Percentiles rank a stretch among this genome's conserved stretches.
These are phyloP conservation scores for Melanophora roralis DNA, from an alignment of 2,888 invertebrate genomes.

Conservation along the genomic window DNA sequence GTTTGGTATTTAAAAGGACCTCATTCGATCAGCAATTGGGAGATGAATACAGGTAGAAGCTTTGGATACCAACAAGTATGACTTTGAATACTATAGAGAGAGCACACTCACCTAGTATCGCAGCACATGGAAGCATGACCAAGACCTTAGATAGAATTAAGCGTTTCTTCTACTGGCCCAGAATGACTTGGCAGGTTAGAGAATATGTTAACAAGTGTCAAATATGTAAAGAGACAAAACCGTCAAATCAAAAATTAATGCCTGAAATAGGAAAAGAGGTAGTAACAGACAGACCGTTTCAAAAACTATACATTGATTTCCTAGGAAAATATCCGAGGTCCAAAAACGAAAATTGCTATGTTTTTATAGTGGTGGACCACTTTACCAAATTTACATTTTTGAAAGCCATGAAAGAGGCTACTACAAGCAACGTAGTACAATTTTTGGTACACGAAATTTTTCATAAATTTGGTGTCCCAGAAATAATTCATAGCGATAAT, in stretches of 20 bases:
- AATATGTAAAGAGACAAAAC: background rate
- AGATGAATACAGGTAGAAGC: background rate
- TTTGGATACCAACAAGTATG: background rate
- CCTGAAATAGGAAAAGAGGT: background rate
- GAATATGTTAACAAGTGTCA: background rate
- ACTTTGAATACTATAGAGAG: background rate
- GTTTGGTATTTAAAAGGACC: background rate
- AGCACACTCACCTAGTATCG: conserved; percentile 11
- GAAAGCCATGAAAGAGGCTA: background rate
- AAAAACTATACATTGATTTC: background rate
- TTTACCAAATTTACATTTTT: background rate
- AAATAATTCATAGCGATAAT: conserved; percentile 37
- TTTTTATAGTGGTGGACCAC: background rate
- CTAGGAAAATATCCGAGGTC: background rate
- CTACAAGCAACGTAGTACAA: background rate
- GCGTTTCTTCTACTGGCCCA: background rate
- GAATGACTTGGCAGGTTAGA: background rate
- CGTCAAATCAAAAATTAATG: background rate
- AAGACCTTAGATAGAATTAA: conserved; percentile 22
- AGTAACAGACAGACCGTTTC: background rate
- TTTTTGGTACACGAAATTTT: conserved; percentile 54
- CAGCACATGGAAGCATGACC: conserved; percentile 36
- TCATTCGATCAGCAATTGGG: background rate
- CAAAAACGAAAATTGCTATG: background rate
- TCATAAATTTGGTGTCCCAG: conserved; percentile 61